Conservation (phyloP, 2,113 vertebrate species). For the Holacanthus passer region DNA sequence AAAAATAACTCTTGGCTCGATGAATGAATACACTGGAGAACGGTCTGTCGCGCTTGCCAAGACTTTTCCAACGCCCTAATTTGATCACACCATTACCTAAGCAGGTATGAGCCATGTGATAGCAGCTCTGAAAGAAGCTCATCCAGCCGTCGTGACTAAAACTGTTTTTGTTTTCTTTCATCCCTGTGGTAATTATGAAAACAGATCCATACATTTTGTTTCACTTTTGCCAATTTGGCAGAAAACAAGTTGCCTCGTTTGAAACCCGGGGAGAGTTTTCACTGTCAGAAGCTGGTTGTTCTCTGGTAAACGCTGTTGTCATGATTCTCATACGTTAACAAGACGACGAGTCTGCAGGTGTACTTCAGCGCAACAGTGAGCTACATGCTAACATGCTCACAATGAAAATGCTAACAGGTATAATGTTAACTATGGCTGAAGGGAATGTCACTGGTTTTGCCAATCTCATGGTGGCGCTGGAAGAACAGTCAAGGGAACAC, state of each 20-base stretch:
- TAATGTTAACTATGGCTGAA: background rate
- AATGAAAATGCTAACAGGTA: background rate
- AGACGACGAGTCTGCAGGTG: background rate
- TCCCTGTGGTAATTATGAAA: slow-evolving; percentile 6
- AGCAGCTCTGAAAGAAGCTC: slow-evolving; percentile 11
- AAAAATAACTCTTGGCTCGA: slow-evolving; percentile 33
- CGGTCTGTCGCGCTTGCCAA: background rate
- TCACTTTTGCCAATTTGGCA: slow-evolving; percentile 33
- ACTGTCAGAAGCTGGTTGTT: slow-evolving; percentile 1
- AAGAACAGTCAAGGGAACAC: background rate
- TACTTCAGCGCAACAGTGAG: background rate
- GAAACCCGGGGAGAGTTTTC: slow-evolving; percentile 2
- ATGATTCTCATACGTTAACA: background rate
- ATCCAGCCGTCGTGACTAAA: slow-evolving; percentile 5
- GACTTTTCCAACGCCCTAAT: slow-evolving; percentile 30
- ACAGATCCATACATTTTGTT: slow-evolving; percentile 33
- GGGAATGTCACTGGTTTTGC: background rate
- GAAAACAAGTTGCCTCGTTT: slow-evolving; percentile 5
- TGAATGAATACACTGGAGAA: slow-evolving; percentile 34
- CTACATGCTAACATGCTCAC: background rate
- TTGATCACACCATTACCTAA: slow-evolving; percentile 32
- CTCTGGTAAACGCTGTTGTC: background rate
- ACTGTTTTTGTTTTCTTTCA: background rate
- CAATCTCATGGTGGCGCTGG: background rate
- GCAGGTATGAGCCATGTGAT: background rate